Base-by-base conservation (phyloP, 2,888 invertebrate species). In the Slavum lentiscoides region DNA sequence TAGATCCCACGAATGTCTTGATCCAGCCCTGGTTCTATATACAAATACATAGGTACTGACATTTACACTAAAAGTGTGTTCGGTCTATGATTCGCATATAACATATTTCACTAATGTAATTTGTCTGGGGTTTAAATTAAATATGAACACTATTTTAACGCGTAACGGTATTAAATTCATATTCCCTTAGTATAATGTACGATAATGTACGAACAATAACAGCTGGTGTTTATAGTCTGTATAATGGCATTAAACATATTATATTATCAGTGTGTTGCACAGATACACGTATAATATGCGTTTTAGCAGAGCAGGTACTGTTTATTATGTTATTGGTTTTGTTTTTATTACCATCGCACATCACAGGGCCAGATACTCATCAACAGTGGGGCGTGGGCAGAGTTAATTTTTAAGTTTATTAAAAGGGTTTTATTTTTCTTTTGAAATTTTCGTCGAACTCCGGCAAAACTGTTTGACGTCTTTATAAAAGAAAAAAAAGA, bases 231-330 rank as follows among this genome's bases (percentile, higher is more conserved):
- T 66, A 66, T 37, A 39, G 64, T 37, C 17, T 11, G n/a, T n/a
- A n/a, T 7, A 43, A 66, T n/a, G 15, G 39, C n/a, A 66, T 19
- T 66, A 66, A 66, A 66, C 43, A 66, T 66, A 39, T 66, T 66
- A 43, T n/a, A 66, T 66, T 66, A 66, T 43, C 39, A 66, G 39
- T 66, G 19, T n/a, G 39, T n/a, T n/a, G 7, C 30, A 55, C 11
- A 21, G n/a, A n/a, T n/a, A 13, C 30, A n/a, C 5, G 19, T 55
- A 37, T 7, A n/a, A n/a, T n/a, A n/a, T n/a, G 13, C 23, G n/a
- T 37, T 70, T 64, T 37, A 8, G 37, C 37, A 37, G 30, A 11
- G 49, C 11, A 49, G 5, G 49, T 49, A 37, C 62, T 6, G 6
- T 17, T 30, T 64, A n/a, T 11, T 9, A 49, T 11, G 9, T 49